These are phyloP conservation scores for Hydropsyche tenuis DNA, from an alignment of 1,140 invertebrate genomes.

Conservation along the genomic window DNA sequence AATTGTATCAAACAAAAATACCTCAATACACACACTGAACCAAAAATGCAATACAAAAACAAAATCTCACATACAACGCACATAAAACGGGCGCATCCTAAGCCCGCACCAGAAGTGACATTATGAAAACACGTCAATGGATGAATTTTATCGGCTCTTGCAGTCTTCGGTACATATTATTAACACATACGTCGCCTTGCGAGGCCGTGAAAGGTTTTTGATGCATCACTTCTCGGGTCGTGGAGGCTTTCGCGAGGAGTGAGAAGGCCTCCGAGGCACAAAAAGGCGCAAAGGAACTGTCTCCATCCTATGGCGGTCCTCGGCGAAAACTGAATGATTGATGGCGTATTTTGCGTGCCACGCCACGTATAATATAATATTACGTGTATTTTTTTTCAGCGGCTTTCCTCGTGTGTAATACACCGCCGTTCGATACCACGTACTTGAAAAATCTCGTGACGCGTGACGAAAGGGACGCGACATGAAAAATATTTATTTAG, in stretches of 20 bases:
- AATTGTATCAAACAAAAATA: no score
- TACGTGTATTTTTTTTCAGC: slow-evolving; percentile 2
- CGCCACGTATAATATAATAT: not conserved
- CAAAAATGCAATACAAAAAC: no score
- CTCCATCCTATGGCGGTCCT: not conserved
- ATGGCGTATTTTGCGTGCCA: slow-evolving; percentile 44
- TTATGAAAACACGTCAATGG: no score
- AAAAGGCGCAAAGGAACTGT: slow-evolving; percentile 42
- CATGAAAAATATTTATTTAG: slow-evolving; percentile 33
- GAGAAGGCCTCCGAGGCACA: not conserved
- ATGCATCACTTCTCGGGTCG: slow-evolving; percentile 40
- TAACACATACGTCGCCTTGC: no score
- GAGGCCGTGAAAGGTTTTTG: slow-evolving; percentile 44
- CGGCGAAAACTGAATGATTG: slow-evolving; percentile 45
- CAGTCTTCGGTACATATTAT: no score
- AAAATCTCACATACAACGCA: no score
- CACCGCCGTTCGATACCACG: no score
- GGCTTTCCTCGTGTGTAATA: slow-evolving; percentile 6
- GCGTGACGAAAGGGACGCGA: not conserved
- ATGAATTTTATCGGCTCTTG: no score
- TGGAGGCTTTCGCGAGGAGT: not conserved
- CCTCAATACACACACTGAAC: no score
- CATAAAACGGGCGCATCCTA: no score
- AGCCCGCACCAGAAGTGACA: no score
- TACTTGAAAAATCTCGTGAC: not conserved